Conservation (phyloP, 2,113 vertebrate species). For the Cercopithecus mona region DNA sequence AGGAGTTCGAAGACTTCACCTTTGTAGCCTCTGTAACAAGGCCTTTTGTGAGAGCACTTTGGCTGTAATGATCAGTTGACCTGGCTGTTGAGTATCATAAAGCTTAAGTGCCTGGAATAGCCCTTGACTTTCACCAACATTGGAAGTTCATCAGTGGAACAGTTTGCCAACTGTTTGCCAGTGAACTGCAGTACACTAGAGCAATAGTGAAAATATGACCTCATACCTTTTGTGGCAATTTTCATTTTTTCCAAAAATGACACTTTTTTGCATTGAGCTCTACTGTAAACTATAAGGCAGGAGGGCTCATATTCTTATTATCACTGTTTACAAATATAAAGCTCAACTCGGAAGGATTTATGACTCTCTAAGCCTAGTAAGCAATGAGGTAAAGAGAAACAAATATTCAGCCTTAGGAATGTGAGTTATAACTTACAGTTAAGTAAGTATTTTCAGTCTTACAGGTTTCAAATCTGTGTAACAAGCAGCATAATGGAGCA, state of each 20-base stretch:
- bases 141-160: neutral
- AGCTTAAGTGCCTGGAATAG: constrained; percentile 31
- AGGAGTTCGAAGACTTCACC: neutral
- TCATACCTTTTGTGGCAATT: neutral
- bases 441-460: neutral
- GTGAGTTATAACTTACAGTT: neutral
- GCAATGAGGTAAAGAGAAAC: neutral
- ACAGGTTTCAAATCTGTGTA: too few relatives aligned
- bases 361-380: neutral
- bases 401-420: neutral
- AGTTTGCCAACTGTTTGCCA: neutral
- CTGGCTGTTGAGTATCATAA: constrained; percentile 24
- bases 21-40: neutral
- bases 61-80: constrained; percentile 34
- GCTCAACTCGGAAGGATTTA: neutral
- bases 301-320: neutral
- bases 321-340: neutral
- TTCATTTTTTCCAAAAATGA: neutral
- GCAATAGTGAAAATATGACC: neutral
- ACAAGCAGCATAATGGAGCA: neutral
- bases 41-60: neutral
- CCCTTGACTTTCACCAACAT: neutral
- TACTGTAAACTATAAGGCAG: too few relatives aligned
- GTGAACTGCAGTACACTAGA: neutral
- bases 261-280: neutral